Conservation (phyloP, 2,113 vertebrate species). For the Barbus barbus region DNA sequence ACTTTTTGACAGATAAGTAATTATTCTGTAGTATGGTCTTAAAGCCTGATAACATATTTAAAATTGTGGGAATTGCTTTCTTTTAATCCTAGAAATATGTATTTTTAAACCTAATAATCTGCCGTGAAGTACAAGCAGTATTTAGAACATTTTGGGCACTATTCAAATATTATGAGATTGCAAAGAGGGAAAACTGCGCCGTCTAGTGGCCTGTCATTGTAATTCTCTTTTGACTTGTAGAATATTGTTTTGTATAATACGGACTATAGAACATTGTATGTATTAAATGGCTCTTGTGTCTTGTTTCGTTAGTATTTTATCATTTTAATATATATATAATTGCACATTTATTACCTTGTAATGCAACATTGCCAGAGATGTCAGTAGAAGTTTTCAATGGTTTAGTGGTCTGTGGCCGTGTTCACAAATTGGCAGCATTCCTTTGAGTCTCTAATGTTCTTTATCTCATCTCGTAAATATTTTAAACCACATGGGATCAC, state of each 20-base stretch:
- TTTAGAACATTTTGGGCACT: background rate
- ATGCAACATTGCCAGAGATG: background rate
- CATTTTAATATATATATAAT: background rate
- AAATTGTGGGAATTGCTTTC: background rate
- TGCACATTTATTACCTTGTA: background rate
- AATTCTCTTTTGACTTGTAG: background rate
- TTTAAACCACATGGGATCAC: background rate
- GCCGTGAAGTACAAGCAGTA: background rate
- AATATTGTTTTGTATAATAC: background rate
- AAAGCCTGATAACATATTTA: background rate
- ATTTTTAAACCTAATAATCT: background rate
- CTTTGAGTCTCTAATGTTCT: background rate
- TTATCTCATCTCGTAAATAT: conserved; percentile 20
- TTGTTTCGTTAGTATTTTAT: background rate
- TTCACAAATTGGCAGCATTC: background rate
- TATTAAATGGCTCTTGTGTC: background rate
- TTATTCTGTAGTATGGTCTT: background rate
- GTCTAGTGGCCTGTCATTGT: conserved; percentile 24
- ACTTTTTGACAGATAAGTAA: background rate
- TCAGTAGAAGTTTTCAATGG: background rate
- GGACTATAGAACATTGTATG: background rate
- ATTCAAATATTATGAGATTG: conserved; percentile 34
- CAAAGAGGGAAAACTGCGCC: conserved; percentile 32
- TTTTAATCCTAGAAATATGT: background rate
- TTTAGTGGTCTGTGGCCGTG: conserved; percentile 17